phyloP scores from a whole-genome alignment of 2,888 invertebrate genomes.

The Notocelia uddmanniana region DNA sequence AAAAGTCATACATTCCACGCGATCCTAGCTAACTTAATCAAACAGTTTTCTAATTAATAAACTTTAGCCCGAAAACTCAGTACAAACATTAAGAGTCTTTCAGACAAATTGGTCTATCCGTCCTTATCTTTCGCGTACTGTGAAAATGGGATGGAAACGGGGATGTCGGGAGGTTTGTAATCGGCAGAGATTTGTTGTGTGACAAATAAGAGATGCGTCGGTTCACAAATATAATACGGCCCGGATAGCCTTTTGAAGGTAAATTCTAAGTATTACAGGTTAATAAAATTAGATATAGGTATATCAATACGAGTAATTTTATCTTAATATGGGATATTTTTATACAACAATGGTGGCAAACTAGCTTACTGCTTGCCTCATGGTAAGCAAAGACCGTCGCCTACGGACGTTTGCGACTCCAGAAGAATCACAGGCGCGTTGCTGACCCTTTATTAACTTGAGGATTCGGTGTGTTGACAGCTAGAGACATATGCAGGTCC shows the following conservation, averaged over 20 bases:
- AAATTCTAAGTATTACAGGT: no score
- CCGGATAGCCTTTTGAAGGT: background rate
- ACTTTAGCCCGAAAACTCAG: conserved; percentile 26
- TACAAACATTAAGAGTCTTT: conserved; percentile 16
- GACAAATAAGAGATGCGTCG: background rate
- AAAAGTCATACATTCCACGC: conserved; percentile 14
- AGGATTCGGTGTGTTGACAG: no score
- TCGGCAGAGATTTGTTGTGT: conserved; percentile 3
- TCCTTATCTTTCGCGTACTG: conserved; percentile 9
- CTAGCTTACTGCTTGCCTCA: no score
- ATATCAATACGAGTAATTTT: no score
- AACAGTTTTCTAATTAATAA: conserved; percentile 40
- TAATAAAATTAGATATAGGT: no score
- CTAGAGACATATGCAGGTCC: no score
- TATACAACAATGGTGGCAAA: no score
- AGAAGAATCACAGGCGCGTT: no score
- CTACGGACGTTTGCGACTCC: no score
- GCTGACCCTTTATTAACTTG: no score
- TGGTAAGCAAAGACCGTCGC: no score
- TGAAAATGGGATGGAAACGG: background rate
- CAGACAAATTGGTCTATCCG: conserved; percentile 25
- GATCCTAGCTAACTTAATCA: conserved; percentile 27
- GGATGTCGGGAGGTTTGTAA: conserved; percentile 6
- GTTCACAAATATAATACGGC: background rate
- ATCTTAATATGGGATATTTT: no score